Evolutionary conservation across 2,888 invertebrate genomes (phyloP).

Genomic region (Iphiclides podalirius): DNA sequence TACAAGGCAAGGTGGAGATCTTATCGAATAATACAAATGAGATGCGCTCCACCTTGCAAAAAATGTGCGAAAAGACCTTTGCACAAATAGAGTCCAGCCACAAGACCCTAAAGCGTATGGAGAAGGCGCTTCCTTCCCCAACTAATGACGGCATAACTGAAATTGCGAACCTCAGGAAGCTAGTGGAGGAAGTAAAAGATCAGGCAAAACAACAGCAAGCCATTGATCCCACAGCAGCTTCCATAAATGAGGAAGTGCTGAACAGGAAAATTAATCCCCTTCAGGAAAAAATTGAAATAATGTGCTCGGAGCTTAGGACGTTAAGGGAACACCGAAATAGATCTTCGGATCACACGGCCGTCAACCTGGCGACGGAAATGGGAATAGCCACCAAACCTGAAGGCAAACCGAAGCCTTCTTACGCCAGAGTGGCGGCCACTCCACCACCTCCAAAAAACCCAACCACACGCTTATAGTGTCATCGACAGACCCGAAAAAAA

Average conservation of each 20-base stretch:
- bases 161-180: not conserved
- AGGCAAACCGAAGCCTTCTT: not conserved
- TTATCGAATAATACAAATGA: not conserved
- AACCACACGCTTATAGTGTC: conserved; percentile 26
- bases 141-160: conserved; percentile 7
- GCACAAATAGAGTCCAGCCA: not conserved
- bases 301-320: not conserved
- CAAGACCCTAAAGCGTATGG: not conserved
- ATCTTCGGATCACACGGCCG: not conserved
- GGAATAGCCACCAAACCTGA: not conserved
- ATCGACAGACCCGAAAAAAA: conserved; percentile 14
- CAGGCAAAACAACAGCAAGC: not conserved
- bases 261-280: conserved; percentile 4
- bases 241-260: not conserved
- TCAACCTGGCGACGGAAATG: not conserved
- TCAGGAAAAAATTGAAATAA: not conserved
- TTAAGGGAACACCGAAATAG: not conserved
- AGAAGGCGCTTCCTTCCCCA: conserved; percentile 1
- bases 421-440: conserved; percentile 6
- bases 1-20: too few relatives aligned
- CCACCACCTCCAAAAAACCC: conserved; percentile 4
- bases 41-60: not conserved
- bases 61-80: not conserved
- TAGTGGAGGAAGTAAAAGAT: not conserved
- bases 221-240: not conserved